A percentile compares a stretch with the other conserved stretches of the same genome.
These are phyloP conservation scores for Aplysina aerophoba DNA, from an alignment of 37 sponge, comb jelly and placozoan species.

Conservation along the genomic window DNA sequence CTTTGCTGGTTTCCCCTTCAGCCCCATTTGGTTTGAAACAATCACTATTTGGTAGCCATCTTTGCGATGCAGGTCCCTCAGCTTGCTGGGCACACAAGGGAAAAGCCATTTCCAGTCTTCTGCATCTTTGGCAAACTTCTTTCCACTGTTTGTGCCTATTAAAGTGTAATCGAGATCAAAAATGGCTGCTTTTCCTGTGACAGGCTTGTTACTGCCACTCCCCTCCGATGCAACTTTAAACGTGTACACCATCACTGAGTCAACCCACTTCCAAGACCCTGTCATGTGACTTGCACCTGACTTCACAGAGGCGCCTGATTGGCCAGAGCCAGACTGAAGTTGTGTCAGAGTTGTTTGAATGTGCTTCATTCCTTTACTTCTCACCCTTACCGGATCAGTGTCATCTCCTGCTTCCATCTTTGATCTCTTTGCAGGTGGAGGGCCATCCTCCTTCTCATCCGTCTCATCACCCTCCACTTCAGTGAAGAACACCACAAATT, in stretches of 20 bases:
- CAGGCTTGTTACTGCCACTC: too few species aligned
- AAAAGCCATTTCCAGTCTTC: conserved; percentile 81
- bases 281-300: conserved; percentile 34
- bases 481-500: conserved; percentile 58
- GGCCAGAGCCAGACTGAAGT: neutral
- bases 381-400: too few species aligned
- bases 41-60: conserved; percentile 69
- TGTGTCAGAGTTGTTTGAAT: neutral
- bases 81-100: conserved; percentile 42
- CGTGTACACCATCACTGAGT: conserved; percentile 18
- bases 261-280: conserved; percentile 12
- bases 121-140: conserved; percentile 65
- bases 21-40: conserved; percentile 78
- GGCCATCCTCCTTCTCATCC: neutral
- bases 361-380: too few species aligned
- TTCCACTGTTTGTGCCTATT: conserved; percentile 84
- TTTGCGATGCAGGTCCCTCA: conserved; percentile 34
- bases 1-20: conserved; percentile 39
- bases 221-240: neutral
- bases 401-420: too few species aligned
- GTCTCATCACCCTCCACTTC: conserved; percentile 17
- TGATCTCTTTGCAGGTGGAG: neutral
- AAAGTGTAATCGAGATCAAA: conserved; percentile 94
- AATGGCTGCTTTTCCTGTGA: conserved; percentile 51
- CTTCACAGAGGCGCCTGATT: neutral